Evolutionary conservation across 2,888 invertebrate species (phyloP), one percentile per base, ranked within the genome.

Genomic region (Corbicula japonica): DNA sequence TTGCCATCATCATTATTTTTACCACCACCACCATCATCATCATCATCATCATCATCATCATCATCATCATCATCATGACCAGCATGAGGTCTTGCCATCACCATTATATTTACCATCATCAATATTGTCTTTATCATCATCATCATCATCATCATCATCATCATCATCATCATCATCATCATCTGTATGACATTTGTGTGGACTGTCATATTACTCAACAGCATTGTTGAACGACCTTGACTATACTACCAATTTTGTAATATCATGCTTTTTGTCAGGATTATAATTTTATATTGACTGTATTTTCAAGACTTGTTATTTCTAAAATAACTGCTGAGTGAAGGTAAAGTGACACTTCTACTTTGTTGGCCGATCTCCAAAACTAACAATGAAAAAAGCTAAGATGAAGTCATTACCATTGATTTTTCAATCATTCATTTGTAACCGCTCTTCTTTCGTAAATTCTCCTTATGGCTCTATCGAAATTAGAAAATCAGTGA

Each of bases 131-230:
- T 56, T 28, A 56, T 56, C 61, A 21, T 41, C 23, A 5, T 44
- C 46, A 44, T 46, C 35, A 62, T 62, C 62, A 62, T 44, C 38
- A 62, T 23, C 62, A 46, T 62, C 28, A 26, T 41, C 28, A 46
- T 44, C 62, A 62, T 28, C 62, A 30, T 6, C 62, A 62, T 5
- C 62, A 44, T 28, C 62, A 44, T 41, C 44, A 30, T 26, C 23
- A 23, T 44, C 28, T 3, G 18, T 41, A 28, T 15, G 18, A 18
- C 15, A 12, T 21, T 23, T 4, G n/a, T 23, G 18, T 15, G 0
- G 8, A 26, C 28, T 38, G 35, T 8, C 21, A 26, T 38, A 26
- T 41, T 26, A 10, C 28, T 28, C 56, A 60, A 38, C 18, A 38
- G 28, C 21, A 23, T 41, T 18, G 28, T 52, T 21, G 26, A 26